Percentiles rank a stretch among this genome's conserved stretches.
Evolutionary conservation across 2,113 vertebrate genomes (phyloP).

Genomic region (Argyrosomus japonicus): DNA sequence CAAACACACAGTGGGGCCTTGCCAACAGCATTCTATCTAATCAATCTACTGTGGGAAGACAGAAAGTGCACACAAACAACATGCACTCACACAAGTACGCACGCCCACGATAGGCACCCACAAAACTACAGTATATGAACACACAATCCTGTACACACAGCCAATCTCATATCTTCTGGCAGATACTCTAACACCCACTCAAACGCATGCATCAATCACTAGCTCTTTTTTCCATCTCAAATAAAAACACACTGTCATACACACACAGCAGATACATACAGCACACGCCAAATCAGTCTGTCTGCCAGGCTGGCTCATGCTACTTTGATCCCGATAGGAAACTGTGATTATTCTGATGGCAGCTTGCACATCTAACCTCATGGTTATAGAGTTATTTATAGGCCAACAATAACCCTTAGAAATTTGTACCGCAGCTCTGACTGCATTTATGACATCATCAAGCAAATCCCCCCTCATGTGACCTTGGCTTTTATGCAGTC

Average conservation of each 20-base stretch:
- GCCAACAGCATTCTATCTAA: constrained; percentile 64
- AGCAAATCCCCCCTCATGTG: constrained; percentile 45
- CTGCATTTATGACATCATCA: constrained; percentile 60
- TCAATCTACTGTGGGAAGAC: constrained; percentile 70
- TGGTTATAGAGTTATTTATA: constrained; percentile 55
- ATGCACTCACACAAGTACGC: constrained; percentile 14
- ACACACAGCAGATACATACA: constrained; percentile 38
- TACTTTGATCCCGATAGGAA: constrained; percentile 62
- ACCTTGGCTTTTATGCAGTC: constrained; percentile 63
- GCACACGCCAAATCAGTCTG: constrained; percentile 34
- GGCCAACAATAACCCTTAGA: constrained; percentile 45
- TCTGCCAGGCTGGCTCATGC: constrained; percentile 51
- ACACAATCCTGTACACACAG: constrained; percentile 15
- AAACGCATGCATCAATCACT: constrained; percentile 71
- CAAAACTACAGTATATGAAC: constrained; percentile 28
- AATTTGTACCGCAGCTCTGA: constrained; percentile 26
- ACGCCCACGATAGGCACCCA: constrained; percentile 20
- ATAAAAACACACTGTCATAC: constrained; percentile 44
- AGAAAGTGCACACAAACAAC: constrained; percentile 46
- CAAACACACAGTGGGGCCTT: constrained; percentile 56
- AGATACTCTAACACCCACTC: constrained; percentile 61
- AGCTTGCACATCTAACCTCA: constrained; percentile 44
- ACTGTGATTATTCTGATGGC: constrained; percentile 64
- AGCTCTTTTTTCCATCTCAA: constrained; percentile 32
- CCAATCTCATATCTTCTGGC: constrained; percentile 59